A percentile compares a stretch with the other conserved stretches of the same genome.
Evolutionary conservation across 2,888 invertebrate species (phyloP).

Genomic region (Acrobasis consociella): DNA sequence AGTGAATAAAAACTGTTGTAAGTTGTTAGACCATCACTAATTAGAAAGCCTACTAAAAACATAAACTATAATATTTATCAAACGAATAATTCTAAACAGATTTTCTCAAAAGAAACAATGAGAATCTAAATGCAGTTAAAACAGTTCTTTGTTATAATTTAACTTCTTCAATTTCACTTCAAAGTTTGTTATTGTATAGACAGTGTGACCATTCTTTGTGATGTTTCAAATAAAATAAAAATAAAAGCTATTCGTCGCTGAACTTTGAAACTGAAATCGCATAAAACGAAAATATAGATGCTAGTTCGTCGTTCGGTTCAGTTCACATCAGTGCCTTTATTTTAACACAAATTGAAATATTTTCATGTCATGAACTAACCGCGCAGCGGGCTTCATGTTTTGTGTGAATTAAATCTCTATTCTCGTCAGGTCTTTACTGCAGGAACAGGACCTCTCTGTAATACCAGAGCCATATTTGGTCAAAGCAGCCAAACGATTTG

Average conservation of each 20-base stretch:
- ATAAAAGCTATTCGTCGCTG: conserved; percentile 10
- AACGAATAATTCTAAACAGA: background rate
- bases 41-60: too few relatives aligned
- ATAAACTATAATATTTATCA: too few relatives aligned
- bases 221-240: conserved; percentile 12
- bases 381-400: background rate
- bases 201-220: background rate
- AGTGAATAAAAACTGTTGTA: too few relatives aligned
- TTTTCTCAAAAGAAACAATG: background rate
- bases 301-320: background rate
- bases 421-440: too few relatives aligned
- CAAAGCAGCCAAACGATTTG: too few relatives aligned
- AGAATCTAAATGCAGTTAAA: background rate
- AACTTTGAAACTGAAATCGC: conserved; percentile 11
- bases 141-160: background rate
- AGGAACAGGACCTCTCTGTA: too few relatives aligned
- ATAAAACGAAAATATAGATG: conserved; percentile 10
- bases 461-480: too few relatives aligned
- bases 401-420: too few relatives aligned
- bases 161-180: background rate
- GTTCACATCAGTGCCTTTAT: conserved; percentile 6
- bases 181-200: background rate
- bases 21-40: too few relatives aligned
- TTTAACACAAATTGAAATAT: conserved; percentile 10
- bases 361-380: background rate